Percentiles rank a stretch among this genome's conserved stretches.
Evolutionary conservation across 2,888 invertebrate genomes (phyloP).

Genomic region (Ceriagrion tenellum): DNA sequence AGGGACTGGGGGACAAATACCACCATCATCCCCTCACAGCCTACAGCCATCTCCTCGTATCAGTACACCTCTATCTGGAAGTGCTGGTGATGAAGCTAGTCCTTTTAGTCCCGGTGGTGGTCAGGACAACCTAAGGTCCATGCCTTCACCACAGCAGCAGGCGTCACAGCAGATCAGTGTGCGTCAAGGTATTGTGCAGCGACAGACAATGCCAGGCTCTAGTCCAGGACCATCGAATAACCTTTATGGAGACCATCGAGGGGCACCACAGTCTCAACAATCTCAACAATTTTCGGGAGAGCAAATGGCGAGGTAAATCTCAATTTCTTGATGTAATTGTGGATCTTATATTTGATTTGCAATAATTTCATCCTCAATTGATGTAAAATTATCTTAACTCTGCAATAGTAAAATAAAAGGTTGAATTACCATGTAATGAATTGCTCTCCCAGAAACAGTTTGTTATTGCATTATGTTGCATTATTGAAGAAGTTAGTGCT

Average conservation of each 20-base stretch:
- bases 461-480: too few relatives aligned
- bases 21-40: slow-evolving; percentile 78
- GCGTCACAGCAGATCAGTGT: slow-evolving; percentile 71
- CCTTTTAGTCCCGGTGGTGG: slow-evolving; percentile 80
- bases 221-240: slow-evolving; percentile 33
- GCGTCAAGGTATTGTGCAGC: slow-evolving; percentile 12
- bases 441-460: too few relatives aligned
- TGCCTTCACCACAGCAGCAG: slow-evolving; percentile 72
- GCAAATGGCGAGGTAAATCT: slow-evolving; percentile 50
- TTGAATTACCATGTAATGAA: too few relatives aligned
- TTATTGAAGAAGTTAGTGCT: too few relatives aligned
- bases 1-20: slow-evolving; percentile 77
- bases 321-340: background rate
- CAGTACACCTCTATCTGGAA: slow-evolving; percentile 81
- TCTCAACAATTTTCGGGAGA: slow-evolving; percentile 52
- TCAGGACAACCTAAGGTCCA: slow-evolving; percentile 71
- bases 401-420: too few relatives aligned
- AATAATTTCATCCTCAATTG: background rate
- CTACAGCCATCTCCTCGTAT: slow-evolving; percentile 82
- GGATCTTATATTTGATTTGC: too few relatives aligned
- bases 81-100: slow-evolving; percentile 79
- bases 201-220: slow-evolving; percentile 30
- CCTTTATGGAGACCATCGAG: slow-evolving; percentile 42
- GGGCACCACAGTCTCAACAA: slow-evolving; percentile 1
- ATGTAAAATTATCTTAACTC: too few relatives aligned